A percentile compares a stretch with the other conserved stretches of the same genome.
phyloP scores from a whole-genome alignment of 2,888 invertebrate genomes.

The Dicyrtoma fusca region DNA sequence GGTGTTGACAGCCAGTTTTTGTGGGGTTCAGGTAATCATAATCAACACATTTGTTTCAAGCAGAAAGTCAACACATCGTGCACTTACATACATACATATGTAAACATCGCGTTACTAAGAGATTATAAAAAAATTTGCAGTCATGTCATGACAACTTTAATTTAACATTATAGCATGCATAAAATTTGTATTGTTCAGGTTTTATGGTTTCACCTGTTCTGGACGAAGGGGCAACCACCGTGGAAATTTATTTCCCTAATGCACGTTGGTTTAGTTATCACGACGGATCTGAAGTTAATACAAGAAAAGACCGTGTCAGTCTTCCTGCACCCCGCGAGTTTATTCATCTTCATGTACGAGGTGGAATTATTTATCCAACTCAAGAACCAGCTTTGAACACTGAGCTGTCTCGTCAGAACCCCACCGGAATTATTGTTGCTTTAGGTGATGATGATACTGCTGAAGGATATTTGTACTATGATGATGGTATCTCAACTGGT shows the following conservation, averaged over 20 bases:
- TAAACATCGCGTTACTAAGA: not conserved
- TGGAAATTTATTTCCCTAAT: slow-evolving; percentile 68
- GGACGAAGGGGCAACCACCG: slow-evolving; percentile 60
- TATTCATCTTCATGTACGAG: slow-evolving; percentile 69
- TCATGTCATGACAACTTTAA: not conserved
- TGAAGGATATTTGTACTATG: slow-evolving; percentile 74
- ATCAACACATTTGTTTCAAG: not conserved
- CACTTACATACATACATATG: not conserved
- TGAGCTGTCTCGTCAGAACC: slow-evolving; percentile 63
- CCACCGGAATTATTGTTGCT: slow-evolving; percentile 69
- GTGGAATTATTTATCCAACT: slow-evolving; percentile 72
- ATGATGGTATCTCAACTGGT: slow-evolving; percentile 77
- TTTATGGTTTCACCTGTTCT: slow-evolving; percentile 76
- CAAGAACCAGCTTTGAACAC: slow-evolving; percentile 71
- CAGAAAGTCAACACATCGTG: not conserved
- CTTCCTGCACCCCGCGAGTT: slow-evolving; percentile 67
- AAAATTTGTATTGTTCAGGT: slow-evolving; percentile 58
- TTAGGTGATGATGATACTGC: slow-evolving; percentile 64
- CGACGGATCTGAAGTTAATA: slow-evolving; percentile 49
- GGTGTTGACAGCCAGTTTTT: slow-evolving; percentile 75
- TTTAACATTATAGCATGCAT: not conserved
- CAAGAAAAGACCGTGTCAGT: slow-evolving; percentile 61
- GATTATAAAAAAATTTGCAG: not conserved
- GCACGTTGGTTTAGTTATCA: slow-evolving; percentile 72
- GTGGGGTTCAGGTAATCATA: slow-evolving; percentile 67